phyloP scores from a whole-genome alignment of 2,797 vertebrate genomes.

The Enteromius paludinosus region DNA sequence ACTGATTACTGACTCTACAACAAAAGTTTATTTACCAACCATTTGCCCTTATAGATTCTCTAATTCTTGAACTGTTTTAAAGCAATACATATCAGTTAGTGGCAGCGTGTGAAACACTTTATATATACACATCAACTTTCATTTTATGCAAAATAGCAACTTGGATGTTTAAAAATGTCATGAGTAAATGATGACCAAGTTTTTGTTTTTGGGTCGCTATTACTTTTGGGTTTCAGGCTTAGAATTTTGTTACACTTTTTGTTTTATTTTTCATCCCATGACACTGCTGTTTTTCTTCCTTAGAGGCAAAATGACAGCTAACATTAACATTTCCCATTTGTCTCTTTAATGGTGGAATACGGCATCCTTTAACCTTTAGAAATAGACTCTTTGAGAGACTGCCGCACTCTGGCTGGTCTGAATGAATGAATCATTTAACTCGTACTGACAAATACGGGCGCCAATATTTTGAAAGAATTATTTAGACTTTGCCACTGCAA shows the following conservation, averaged over 20 bases:
- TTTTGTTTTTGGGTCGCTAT: constrained; percentile 3
- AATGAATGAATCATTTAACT: constrained; percentile 25
- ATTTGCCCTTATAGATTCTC: too few relatives aligned
- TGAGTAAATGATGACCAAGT: neutral
- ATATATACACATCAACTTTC: neutral
- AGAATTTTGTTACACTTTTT: neutral
- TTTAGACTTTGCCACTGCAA: neutral
- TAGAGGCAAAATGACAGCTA: constrained; percentile 37
- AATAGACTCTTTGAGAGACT: constrained; percentile 38
- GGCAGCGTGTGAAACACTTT: neutral
- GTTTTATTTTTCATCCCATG: constrained; percentile 5
- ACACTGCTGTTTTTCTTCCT: neutral
- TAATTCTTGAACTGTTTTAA: neutral
- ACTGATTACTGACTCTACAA: neutral
- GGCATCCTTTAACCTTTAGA: constrained; percentile 54
- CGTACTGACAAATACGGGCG: constrained; percentile 6
- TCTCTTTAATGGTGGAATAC: constrained; percentile 7
- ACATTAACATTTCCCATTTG: constrained; percentile 52
- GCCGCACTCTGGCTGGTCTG: neutral
- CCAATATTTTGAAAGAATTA: constrained; percentile 22
- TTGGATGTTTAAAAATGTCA: neutral
- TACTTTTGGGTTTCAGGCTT: neutral
- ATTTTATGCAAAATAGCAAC: neutral
- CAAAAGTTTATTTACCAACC: neutral
- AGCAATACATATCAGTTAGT: neutral